These are phyloP conservation scores for Chrysolina oricalcia DNA, from an alignment of 2,888 invertebrate genomes.

Conservation along the genomic window DNA sequence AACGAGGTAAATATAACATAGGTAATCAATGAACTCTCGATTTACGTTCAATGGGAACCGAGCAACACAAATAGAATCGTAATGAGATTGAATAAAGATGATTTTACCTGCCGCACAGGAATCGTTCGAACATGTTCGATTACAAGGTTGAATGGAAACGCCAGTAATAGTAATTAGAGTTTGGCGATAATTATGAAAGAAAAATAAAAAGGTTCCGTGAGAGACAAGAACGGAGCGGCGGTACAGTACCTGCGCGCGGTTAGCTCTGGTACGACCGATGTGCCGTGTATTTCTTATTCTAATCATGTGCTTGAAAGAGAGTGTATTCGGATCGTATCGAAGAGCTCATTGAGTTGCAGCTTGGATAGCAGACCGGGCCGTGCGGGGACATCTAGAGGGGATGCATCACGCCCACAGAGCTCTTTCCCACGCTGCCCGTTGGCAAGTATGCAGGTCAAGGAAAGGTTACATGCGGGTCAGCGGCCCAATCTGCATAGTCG, in stretches of 20 bases:
- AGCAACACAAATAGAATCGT: slow-evolving; percentile 48
- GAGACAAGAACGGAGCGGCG: slow-evolving; percentile 6
- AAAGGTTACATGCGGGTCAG: slow-evolving; percentile 75
- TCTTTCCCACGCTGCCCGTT: slow-evolving; percentile 75
- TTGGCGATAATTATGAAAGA: slow-evolving; percentile 26
- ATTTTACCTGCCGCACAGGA: slow-evolving; percentile 46
- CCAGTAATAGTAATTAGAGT: slow-evolving; percentile 37
- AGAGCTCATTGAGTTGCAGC: slow-evolving; percentile 72
- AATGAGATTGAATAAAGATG: slow-evolving; percentile 51
- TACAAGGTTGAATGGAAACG: slow-evolving; percentile 34
- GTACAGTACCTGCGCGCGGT: slow-evolving; percentile 40
- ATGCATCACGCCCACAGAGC: slow-evolving; percentile 72
- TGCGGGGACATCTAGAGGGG: slow-evolving; percentile 75
- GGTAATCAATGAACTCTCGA: slow-evolving; percentile 54
- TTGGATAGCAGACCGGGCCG: slow-evolving; percentile 66
- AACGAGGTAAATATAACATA: slow-evolving; percentile 49
- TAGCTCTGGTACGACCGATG: slow-evolving; percentile 50
- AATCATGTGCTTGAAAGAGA: slow-evolving; percentile 70
- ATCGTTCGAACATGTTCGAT: slow-evolving; percentile 41
- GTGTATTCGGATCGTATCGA: slow-evolving; percentile 69
- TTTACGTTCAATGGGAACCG: slow-evolving; percentile 51
- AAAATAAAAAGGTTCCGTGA: slow-evolving; percentile 13
- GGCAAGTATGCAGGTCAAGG: slow-evolving; percentile 79
- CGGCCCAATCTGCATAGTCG: slow-evolving; percentile 69
- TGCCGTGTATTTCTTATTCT: slow-evolving; percentile 68